Evolutionary conservation across 2,113 vertebrate species (phyloP), one percentile per base, ranked within the genome.

Genomic region (Apodemus sylvaticus): DNA sequence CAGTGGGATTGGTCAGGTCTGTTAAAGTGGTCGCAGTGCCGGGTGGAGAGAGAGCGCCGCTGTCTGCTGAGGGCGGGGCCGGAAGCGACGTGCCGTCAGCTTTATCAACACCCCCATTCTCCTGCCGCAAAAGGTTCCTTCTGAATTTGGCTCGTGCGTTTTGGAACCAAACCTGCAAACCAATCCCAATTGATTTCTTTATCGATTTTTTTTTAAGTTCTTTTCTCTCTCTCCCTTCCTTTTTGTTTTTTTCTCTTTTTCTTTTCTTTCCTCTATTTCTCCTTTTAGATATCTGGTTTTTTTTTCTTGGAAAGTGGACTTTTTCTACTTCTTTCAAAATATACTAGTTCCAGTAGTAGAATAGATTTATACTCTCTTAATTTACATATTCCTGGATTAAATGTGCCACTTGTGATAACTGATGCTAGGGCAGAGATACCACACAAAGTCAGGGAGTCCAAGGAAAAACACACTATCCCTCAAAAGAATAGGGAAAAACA

Each of bases 141-240:
- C 99, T 99, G 99, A 99, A 99, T 99, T 99, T 99, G 99, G 99
- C 99, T 99, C 99, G 99, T 98, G 99, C 99, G 99, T 99, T 99
- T 99, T 99, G 99, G 99, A 99, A 99, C 99, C 99, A 99, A 99
- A 99, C 99, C 99, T 99, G 99, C 99, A 99, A 99, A 99, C 99
- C 99, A 99, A 99, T 99, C 99, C 99, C 99, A 99, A 97, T 90
- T 97, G 98, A 99, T 99, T 99, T 99, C 99, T 99, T 99, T 99
- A 99, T 99, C 99, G 98, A 98, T 98, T 97, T 98, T 98, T 71
- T 96, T 82, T 97, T 98, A 94, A 96, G 85, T 81, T 97, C 92
- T 86, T 91, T 70, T 62, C 86, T 74, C 64, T 22, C 96, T 76
- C 45, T 81, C 55, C 93, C 93, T 68, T 34, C 70, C 48, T 94